phyloP scores from a whole-genome alignment of 1,140 invertebrate species.

The Drosophila baimaii region DNA sequence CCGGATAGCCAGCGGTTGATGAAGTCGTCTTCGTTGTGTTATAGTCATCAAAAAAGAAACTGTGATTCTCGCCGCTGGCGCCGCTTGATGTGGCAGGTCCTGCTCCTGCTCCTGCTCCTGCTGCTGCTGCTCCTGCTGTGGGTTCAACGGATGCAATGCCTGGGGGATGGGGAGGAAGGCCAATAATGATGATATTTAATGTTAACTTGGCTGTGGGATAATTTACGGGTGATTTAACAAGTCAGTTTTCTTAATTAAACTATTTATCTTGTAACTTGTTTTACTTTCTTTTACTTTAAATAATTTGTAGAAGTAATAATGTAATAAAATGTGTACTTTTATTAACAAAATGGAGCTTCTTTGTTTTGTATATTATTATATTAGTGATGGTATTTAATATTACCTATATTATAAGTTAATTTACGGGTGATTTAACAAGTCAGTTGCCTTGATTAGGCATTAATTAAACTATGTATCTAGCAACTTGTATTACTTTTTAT shows the following conservation, averaged over 20 bases:
- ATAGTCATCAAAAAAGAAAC: constrained; percentile 66
- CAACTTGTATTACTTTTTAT: too few species aligned
- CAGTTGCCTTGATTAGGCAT: too few species aligned
- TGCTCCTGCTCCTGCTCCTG: background rate
- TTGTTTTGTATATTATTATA: too few species aligned
- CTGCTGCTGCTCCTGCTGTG: constrained; percentile 11
- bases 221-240: background rate
- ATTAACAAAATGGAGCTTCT: too few species aligned
- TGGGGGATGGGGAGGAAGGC: constrained; percentile 7
- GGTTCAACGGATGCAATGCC: constrained; percentile 47
- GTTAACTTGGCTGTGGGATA: background rate
- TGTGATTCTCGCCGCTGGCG: constrained; percentile 31
- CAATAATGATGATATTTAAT: constrained; percentile 3
- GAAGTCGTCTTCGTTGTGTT: constrained; percentile 52
- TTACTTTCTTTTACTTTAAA: too few species aligned
- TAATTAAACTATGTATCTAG: too few species aligned
- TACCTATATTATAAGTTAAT: background rate
- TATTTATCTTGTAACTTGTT: too few species aligned
- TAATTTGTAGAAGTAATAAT: too few species aligned
- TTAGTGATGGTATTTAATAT: constrained; percentile 1
- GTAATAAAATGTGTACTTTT: too few species aligned
- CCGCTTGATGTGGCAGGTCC: background rate
- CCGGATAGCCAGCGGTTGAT: constrained; percentile 28
- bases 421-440: background rate
- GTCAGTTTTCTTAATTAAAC: too few species aligned